Conservation (phyloP, 2,113 vertebrate genomes). For the Clarias batrachus region DNA sequence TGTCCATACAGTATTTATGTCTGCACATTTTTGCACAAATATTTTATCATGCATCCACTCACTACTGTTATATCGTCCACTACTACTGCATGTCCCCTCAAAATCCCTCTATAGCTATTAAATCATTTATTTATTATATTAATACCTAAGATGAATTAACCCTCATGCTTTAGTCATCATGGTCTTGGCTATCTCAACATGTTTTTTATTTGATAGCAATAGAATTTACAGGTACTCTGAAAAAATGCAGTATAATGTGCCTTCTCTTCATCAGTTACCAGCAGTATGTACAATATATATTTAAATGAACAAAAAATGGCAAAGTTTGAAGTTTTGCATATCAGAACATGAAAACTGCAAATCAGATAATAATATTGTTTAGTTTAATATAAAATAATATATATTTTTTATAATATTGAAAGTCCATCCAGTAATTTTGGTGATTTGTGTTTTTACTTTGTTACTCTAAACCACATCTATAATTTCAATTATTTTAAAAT, state of each 20-base stretch:
- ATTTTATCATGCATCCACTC: neutral
- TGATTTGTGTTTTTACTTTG: neutral
- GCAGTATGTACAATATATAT: neutral
- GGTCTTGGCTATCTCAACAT: neutral
- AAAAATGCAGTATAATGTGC: neutral
- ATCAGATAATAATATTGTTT: neutral
- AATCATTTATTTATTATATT: neutral
- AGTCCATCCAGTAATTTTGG: neutral
- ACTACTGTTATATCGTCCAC: neutral
- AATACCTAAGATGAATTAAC: neutral
- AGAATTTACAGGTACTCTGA: neutral
- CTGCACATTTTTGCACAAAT: neutral
- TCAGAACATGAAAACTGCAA: neutral
- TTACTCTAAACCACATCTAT: neutral
- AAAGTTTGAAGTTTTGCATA: neutral
- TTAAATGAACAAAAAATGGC: neutral
- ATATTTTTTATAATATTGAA: no score
- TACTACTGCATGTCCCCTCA: neutral
- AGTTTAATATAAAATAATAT: no score
- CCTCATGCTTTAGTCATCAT: neutral
- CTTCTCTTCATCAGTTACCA: neutral
- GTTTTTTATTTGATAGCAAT: neutral
- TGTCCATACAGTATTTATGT: neutral
- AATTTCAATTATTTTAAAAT: neutral
- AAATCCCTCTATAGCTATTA: neutral